Evolutionary conservation across 2,888 invertebrate genomes (phyloP).

Genomic region (Leucophora obtusa): DNA sequence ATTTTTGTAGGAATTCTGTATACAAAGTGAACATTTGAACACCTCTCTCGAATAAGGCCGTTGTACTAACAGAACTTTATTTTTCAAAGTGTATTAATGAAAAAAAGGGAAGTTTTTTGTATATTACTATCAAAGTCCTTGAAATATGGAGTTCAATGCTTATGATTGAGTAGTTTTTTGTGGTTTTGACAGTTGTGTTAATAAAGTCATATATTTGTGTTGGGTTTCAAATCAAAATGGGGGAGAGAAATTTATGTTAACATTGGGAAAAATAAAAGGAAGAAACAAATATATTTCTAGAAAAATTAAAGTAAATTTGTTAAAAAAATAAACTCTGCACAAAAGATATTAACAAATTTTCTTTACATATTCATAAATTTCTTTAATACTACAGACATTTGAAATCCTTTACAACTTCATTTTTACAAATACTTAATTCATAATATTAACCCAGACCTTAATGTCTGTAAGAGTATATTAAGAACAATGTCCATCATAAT

Average conservation of each 20-base stretch:
- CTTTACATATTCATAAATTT: neutral
- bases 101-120: neutral
- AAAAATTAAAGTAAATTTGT: no score
- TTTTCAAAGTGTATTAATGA: neutral
- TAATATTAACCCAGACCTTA: neutral
- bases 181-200: slow-evolving; percentile 64
- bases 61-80: no score
- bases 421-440: neutral
- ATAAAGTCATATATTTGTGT: slow-evolving; percentile 55
- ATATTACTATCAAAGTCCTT: slow-evolving; percentile 28
- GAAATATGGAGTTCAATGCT: slow-evolving; percentile 62
- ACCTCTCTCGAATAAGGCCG: no score
- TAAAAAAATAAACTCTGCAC: neutral
- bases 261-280: neutral
- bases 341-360: neutral
- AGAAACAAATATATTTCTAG: neutral
- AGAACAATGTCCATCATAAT: neutral
- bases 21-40: no score
- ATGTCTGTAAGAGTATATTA: neutral
- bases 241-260: slow-evolving; percentile 2
- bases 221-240: neutral
- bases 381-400: neutral
- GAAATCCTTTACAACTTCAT: neutral
- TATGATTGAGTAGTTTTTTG: slow-evolving; percentile 69
- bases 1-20: no score